Conservation (phyloP, 1,140 invertebrate species). For the Radopholus similis region DNA sequence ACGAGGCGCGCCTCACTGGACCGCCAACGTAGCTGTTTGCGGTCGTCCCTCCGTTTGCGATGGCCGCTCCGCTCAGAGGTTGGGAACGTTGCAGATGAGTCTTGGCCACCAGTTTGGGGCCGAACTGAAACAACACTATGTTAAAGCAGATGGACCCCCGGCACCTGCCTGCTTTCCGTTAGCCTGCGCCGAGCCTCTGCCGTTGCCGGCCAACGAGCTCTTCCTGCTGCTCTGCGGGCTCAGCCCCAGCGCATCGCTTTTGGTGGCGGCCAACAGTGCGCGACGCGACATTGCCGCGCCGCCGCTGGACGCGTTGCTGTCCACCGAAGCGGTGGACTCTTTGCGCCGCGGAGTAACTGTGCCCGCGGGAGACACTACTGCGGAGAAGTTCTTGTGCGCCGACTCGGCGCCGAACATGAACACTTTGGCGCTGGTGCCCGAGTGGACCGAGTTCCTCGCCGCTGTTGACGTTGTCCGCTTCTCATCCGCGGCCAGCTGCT, state of each 20-base stretch:
- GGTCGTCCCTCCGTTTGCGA: background rate
- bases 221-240: background rate
- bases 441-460: no score
- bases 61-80: background rate
- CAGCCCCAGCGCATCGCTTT: background rate
- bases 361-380: no score
- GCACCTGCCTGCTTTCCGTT: no score
- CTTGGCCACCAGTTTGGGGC: background rate
- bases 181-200: background rate
- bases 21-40: background rate
- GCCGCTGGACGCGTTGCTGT: background rate
- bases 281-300: background rate
- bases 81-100: background rate
- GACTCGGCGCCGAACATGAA: background rate
- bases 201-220: background rate
- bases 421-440: no score
- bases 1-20: background rate
- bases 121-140: background rate
- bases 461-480: no score
- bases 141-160: no score
- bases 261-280: background rate
- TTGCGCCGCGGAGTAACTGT: no score
- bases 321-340: background rate
- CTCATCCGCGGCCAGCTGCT: no score
- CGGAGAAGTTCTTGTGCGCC: background rate